phyloP scores from a whole-genome alignment of 2,888 invertebrate species.

The Dorcus parallelipipedus region DNA sequence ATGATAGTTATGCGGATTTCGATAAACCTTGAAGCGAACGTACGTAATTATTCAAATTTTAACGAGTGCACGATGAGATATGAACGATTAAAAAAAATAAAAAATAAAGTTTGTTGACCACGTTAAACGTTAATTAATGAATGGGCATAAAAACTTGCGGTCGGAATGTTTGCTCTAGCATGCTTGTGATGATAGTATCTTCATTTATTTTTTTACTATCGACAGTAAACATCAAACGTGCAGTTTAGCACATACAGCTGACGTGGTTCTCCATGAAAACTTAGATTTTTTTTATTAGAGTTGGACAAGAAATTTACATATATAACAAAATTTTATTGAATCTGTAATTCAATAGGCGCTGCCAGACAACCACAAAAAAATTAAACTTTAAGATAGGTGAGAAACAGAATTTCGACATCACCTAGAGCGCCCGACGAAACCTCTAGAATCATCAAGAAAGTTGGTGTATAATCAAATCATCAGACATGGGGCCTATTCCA shows the following conservation, averaged over 20 bases:
- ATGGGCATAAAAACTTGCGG: neutral
- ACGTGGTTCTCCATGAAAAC: neutral
- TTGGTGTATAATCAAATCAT: no score
- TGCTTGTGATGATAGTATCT: neutral
- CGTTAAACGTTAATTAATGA: neutral
- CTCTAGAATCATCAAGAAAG: no score
- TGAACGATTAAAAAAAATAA: no score
- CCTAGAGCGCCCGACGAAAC: no score
- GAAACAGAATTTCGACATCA: no score
- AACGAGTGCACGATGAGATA: neutral
- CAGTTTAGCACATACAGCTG: neutral
- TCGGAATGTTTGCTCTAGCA: neutral
- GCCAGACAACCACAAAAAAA: no score
- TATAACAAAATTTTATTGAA: no score
- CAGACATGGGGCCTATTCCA: no score
- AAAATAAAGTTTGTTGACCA: slow-evolving; percentile 3
- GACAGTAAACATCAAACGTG: neutral
- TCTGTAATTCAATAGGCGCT: no score
- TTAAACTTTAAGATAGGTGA: no score
- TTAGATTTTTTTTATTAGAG: neutral
- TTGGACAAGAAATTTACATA: neutral
- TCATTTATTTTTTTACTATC: no score
- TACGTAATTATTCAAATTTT: neutral
- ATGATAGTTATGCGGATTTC: neutral
- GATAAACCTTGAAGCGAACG: slow-evolving; percentile 3